Evolutionary conservation across 1,140 invertebrate genomes (phyloP), one percentile per base, ranked within the genome.

Genomic region (Microplitis demolitor): DNA sequence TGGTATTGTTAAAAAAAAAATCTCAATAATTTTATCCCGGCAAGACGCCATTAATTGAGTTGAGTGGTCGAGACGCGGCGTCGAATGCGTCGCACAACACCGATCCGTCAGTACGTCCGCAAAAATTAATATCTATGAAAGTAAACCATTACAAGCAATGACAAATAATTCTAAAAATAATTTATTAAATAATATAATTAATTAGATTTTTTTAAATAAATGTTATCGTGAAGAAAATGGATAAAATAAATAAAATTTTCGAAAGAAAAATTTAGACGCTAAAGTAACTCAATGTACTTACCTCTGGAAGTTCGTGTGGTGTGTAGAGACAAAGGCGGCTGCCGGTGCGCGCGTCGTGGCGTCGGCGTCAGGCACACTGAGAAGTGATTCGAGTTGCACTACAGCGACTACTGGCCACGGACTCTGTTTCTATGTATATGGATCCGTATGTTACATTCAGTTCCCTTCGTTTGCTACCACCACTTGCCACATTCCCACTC

Each of bases 111-210:
- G 56, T 64, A 24, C 11, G 16, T 24, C 33, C 37, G 62, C 13
- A 31, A 72, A 67, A 61, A 72, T 67, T 72, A 72, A 72, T 72
- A 72, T 67, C 63, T 72, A 54, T 72, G 70, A 35, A 72, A 66
- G 63, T 72, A 67, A 72, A 35, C 54, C 4, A 11, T 61, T 35
- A 8, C 56, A 50, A 24, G 45, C 11, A n/a, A 14, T 51, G 24
- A 4, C 1, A 5, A 60, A 60, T n/a, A 34, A 16, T 35, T 2
- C 16, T 4, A 67, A 72, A 72, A 72, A 67, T 67, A 8, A 0
- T 31, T 35, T 9, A 61, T 34, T 63, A 11, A 11, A 4, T 62
- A 8, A 56, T 54, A 11, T 4, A 72, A 66, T 72, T 66, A 58
- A 58, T 66, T 4, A 14, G 2, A 60, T 11, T 66, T 39, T 72